Evolutionary conservation across 1,140 invertebrate genomes (phyloP).

Genomic region (Drosophila sucinea): DNA sequence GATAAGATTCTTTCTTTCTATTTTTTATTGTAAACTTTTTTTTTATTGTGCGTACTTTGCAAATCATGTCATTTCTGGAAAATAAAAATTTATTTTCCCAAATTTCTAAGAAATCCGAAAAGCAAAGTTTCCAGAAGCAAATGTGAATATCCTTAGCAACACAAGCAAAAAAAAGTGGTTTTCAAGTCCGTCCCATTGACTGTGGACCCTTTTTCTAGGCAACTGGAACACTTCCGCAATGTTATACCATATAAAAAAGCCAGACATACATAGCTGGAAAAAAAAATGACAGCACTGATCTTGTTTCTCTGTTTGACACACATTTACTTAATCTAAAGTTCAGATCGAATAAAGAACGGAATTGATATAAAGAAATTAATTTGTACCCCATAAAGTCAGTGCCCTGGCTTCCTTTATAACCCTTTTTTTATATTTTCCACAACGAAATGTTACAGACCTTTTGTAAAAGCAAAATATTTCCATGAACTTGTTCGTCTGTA

Average conservation of each 20-base stretch:
- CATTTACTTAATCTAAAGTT: not conserved
- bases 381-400: not conserved
- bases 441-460: not conserved
- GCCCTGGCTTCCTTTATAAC: too few species aligned
- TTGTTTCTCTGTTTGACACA: not conserved
- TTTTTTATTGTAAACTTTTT: constrained; percentile 52
- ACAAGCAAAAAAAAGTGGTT: too few species aligned
- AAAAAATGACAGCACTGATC: too few species aligned
- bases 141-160: not conserved
- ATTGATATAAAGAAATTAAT: not conserved
- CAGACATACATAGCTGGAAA: too few species aligned
- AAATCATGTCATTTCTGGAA: constrained; percentile 51
- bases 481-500: not conserved
- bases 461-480: not conserved
- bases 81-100: constrained; percentile 1
- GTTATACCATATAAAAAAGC: too few species aligned
- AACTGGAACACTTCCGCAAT: too few species aligned
- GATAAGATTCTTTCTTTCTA: constrained; percentile 67
- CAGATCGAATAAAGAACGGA: not conserved
- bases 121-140: not conserved
- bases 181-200: too few species aligned
- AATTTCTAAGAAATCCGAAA: not conserved
- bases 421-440: not conserved
- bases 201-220: too few species aligned
- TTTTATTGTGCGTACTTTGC: constrained; percentile 27